Evolutionary conservation across 2,888 invertebrate genomes (phyloP).

Genomic region (Orthonevra nobilis): DNA sequence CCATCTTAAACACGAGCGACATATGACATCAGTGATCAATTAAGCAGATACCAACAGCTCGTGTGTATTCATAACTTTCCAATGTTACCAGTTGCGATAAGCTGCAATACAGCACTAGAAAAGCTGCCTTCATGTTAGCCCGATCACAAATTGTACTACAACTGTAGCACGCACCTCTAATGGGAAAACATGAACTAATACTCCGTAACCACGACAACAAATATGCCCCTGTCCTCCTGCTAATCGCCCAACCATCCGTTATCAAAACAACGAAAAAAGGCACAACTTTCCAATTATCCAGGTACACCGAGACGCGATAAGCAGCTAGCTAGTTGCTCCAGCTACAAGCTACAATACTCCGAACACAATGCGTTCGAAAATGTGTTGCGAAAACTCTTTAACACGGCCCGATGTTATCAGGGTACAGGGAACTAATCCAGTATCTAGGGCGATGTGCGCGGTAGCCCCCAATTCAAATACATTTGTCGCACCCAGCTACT

Average conservation of each 20-base stretch:
- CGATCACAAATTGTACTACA: slow-evolving; percentile 57
- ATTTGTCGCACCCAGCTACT: slow-evolving; percentile 65
- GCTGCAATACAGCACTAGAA: slow-evolving; percentile 37
- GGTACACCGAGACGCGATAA: slow-evolving; percentile 56
- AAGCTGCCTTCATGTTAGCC: slow-evolving; percentile 49
- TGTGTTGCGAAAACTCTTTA: slow-evolving; percentile 59
- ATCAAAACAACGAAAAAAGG: slow-evolving; percentile 40
- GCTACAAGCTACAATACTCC: slow-evolving; percentile 18
- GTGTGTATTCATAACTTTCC: slow-evolving; percentile 61
- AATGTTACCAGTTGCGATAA: slow-evolving; percentile 63
- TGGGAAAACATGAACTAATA: slow-evolving; percentile 61
- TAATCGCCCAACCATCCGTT: slow-evolving; percentile 40
- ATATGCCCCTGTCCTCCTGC: slow-evolving; percentile 14
- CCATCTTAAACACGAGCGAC: slow-evolving; percentile 47
- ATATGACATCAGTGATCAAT: slow-evolving; percentile 66
- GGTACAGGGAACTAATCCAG: slow-evolving; percentile 54
- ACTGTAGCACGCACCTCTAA: slow-evolving; percentile 55
- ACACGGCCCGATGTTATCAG: slow-evolving; percentile 60
- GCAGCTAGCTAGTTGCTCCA: slow-evolving; percentile 18
- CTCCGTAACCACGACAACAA: slow-evolving; percentile 46
- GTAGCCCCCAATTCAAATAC: slow-evolving; percentile 52
- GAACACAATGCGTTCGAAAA: slow-evolving; percentile 43
- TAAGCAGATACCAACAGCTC: slow-evolving; percentile 51
- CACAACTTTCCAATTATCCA: slow-evolving; percentile 68
- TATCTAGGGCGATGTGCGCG: slow-evolving; percentile 30